Base-by-base conservation (phyloP, 2,113 vertebrate species). In the Drymodes brunneopygia region DNA sequence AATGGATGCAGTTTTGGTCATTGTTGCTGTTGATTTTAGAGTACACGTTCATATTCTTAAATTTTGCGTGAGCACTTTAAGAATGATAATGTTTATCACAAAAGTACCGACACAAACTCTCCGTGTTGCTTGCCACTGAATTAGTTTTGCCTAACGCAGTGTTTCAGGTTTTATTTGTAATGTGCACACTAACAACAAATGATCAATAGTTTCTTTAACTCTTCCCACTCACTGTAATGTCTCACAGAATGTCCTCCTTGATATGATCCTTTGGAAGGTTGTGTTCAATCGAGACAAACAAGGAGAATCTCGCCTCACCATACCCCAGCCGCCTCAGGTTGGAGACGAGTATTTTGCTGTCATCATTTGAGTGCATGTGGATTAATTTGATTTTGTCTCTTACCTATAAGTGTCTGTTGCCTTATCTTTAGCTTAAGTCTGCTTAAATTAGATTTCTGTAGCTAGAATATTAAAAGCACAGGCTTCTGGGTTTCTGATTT, bases 191-290 rank as follows among this genome's bases (percentile, higher is more conserved):
- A 97, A 97, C 96, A 94, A 95, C 88, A 91, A 97, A 97, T 96
- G 94, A 97, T 95, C 80, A 79, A 84, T 96, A 94, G 98, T 98
- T 98, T 99, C 98, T 97, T 99, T 98, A 98, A 98, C 99, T 98
- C 98, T 99, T 98, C 98, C 97, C 92, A 81, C 98, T 98, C 97
- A 97, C 98, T 98, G 97, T 98, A 93, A 97, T 98, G 94, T 98
- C 98, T 98, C 98, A 97, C 99, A 99, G 99, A 99, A 98, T 98
- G 95, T 99, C 99, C 97, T 99, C 98, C 99, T 99, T 99, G 99
- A 99, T 98, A 98, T 98, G 98, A 91, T 99, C 99, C 99, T 99
- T 98, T 98, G 99, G 99, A 99, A 99, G 98, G 98, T 99, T 99
- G 98, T 99, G 98, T 99, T 99, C 99, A 99, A 96, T 98, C 98